Conservation (phyloP, 2,888 invertebrate genomes). For the Bombylius major region DNA sequence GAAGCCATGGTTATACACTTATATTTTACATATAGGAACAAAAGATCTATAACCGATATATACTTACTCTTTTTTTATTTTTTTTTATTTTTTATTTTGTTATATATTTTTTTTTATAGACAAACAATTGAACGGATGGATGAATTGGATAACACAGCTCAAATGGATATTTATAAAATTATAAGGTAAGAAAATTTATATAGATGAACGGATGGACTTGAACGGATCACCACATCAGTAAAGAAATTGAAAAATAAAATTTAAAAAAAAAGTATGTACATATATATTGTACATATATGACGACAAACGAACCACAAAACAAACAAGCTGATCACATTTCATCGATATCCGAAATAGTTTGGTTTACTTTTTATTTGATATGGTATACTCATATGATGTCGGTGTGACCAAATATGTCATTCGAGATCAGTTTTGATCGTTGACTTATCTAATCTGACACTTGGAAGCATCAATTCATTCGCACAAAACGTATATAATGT, state of each 20-base stretch:
- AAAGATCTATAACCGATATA: too few species aligned
- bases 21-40: too few species aligned
- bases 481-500: background rate
- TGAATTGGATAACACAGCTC: too few species aligned
- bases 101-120: too few species aligned
- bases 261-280: background rate
- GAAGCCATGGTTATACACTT: too few species aligned
- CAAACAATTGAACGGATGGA: too few species aligned
- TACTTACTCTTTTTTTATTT: too few species aligned
- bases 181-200: background rate
- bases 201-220: background rate
- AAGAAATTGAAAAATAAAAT: too few species aligned
- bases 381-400: background rate
- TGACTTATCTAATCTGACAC: constrained; percentile 10
- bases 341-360: constrained; percentile 12
- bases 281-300: background rate
- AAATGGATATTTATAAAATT: too few species aligned
- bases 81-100: too few species aligned
- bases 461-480: constrained; percentile 8
- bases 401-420: constrained; percentile 10
- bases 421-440: constrained; percentile 5
- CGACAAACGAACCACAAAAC: constrained; percentile 1
- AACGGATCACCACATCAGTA: background rate
- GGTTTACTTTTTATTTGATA: background rate
- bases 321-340: constrained; percentile 11